Conservation (phyloP, 2,888 invertebrate genomes). For the Lutraria lutraria region DNA sequence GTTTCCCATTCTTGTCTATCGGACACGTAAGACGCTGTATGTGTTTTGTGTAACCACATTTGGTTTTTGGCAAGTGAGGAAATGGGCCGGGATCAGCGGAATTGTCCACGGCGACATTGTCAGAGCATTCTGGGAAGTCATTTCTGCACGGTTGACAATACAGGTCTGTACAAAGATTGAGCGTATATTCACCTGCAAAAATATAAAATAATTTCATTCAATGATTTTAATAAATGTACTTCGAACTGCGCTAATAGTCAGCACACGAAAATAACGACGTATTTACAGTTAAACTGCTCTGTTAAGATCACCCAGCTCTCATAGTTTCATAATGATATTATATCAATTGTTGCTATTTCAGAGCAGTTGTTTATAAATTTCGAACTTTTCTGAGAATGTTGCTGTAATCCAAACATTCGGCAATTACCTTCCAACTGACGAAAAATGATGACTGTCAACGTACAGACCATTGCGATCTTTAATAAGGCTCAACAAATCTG, state of each 20-base stretch:
- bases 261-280: neutral
- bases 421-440: no score
- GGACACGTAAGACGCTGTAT: constrained; percentile 7
- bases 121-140: neutral
- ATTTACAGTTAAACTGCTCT: no score
- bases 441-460: no score
- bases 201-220: neutral
- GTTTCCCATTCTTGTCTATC: neutral
- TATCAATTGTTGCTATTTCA: no score
- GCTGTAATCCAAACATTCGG: no score
- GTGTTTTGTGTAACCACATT: neutral
- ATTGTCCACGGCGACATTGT: neutral
- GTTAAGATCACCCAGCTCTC: no score
- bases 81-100: neutral
- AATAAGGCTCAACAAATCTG: no score
- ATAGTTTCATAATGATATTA: no score
- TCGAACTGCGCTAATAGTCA: neutral
- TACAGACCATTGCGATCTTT: no score
- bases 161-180: neutral
- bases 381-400: no score
- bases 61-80: neutral
- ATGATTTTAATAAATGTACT: neutral
- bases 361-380: no score
- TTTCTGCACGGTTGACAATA: neutral
- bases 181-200: neutral